Evolutionary conservation across 2,888 invertebrate species (phyloP), one percentile per base, ranked within the genome.

Genomic region (Platerodrilus igneus): DNA sequence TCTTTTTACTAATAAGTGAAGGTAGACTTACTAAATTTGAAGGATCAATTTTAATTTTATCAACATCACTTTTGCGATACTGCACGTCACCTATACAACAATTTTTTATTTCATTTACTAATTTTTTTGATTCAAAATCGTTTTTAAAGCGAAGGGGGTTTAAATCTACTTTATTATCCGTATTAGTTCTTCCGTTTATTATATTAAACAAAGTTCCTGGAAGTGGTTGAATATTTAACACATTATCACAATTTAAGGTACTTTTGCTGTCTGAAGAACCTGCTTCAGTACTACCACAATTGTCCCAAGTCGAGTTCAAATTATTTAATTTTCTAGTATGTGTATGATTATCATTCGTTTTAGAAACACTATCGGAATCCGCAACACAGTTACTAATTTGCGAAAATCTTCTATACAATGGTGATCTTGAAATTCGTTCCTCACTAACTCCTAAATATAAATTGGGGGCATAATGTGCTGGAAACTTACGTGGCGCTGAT

Each of bases 1-100:
- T 60, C 55, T 70, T 70, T 50, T 66, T 68, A 40, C 58, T 55
- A 48, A 63, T 60, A 36, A 64, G 62, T 23, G 63, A 62, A 5
- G 57, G 58, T 27, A 67, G 52, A 14, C 56, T 54, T 7, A 58
- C 51, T 15, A 52, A 41, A 37, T 57, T 57, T 17, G 51, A 49
- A 7, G 54, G 42, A 19, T 48, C 43, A 15, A 51, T 47, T 19
- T 45, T 41, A 22, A 46, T 49, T 29, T 22, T 38, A 31, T 34
- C 47, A 19, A 33, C 19, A 33, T 25, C 32, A 20, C 28, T 41
- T 27, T 19, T 34, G 15, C 39, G 36, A 19, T 48, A 45, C 3
- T 20, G 15, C 14, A 38, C 43, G 19, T 21, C 23, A 9, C 20
- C 13, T 18, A 26, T 14, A 5, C 33, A 28, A 29, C 30, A 33